phyloP scores from a whole-genome alignment of 2,113 vertebrate genomes.

The Perognathus longimembris region DNA sequence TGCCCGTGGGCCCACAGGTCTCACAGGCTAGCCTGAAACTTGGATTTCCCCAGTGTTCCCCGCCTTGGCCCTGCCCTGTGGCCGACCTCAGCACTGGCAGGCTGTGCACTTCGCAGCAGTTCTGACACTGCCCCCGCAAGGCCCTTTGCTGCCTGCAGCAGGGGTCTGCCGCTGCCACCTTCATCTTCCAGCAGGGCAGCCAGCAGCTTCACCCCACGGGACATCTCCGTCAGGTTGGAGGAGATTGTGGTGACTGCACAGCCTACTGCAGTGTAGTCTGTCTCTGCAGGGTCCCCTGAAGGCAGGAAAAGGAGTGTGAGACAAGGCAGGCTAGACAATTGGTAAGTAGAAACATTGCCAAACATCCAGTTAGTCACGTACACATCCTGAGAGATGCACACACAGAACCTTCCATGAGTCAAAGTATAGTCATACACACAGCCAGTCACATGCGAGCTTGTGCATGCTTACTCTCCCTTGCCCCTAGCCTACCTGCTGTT shows the following conservation, averaged over 20 bases:
- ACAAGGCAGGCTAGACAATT: too few species aligned
- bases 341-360: background rate
- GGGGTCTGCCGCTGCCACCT: slow-evolving; percentile 93
- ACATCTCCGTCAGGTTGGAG: slow-evolving; percentile 99
- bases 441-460: background rate
- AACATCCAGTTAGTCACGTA: background rate
- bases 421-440: background rate
- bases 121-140: slow-evolving; percentile 94
- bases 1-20: background rate
- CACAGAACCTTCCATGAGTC: slow-evolving; percentile 31
- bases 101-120: slow-evolving; percentile 96
- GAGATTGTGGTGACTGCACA: slow-evolving; percentile 98
- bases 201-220: slow-evolving; percentile 96
- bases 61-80: background rate
- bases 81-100: slow-evolving; percentile 91
- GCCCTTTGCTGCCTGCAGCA: slow-evolving; percentile 96
- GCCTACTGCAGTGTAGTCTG: slow-evolving; percentile 97
- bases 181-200: slow-evolving; percentile 97
- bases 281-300: slow-evolving; percentile 96
- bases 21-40: slow-evolving; percentile 48
- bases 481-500: slow-evolving; percentile 90
- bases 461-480: rapidly evolving
- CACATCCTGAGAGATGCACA: background rate
- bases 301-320: background rate
- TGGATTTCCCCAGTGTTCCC: background rate